Evolutionary conservation across 2,888 invertebrate species (phyloP).

Genomic region (Drosophila multiciliata): DNA sequence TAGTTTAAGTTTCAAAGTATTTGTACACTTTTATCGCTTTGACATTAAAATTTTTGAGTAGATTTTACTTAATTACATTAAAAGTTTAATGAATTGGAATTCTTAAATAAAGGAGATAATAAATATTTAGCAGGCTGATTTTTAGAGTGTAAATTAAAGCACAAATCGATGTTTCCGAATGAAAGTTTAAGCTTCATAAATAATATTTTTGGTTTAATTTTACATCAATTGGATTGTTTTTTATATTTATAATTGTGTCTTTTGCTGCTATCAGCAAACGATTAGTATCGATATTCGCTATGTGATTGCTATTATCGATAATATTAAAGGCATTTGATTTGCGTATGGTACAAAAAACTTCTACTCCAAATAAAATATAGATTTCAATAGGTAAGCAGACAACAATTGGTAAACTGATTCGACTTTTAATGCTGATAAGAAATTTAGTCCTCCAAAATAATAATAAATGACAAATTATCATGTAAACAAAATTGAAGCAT

Average conservation of each 20-base stretch:
- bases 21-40: not conserved
- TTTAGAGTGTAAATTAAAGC: not conserved
- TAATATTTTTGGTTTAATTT: not conserved
- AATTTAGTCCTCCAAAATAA: too few species aligned
- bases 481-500: too few species aligned
- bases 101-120: too few species aligned
- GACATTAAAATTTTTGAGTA: not conserved
- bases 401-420: not conserved
- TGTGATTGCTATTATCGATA: not conserved
- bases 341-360: not conserved
- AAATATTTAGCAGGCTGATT: not conserved
- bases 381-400: not conserved
- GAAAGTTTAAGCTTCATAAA: not conserved
- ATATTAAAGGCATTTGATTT: accelerated
- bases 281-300: not conserved
- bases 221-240: not conserved
- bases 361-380: not conserved
- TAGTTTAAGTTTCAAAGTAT: constrained; percentile 6
- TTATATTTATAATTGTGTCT: not conserved
- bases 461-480: too few species aligned
- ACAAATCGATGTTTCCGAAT: not conserved
- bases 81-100: not conserved
- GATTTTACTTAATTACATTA: not conserved
- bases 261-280: not conserved
- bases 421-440: not conserved